These are phyloP conservation scores for Urocynchramus pylzowi DNA, from an alignment of 2,113 vertebrate species.

Conservation along the genomic window DNA sequence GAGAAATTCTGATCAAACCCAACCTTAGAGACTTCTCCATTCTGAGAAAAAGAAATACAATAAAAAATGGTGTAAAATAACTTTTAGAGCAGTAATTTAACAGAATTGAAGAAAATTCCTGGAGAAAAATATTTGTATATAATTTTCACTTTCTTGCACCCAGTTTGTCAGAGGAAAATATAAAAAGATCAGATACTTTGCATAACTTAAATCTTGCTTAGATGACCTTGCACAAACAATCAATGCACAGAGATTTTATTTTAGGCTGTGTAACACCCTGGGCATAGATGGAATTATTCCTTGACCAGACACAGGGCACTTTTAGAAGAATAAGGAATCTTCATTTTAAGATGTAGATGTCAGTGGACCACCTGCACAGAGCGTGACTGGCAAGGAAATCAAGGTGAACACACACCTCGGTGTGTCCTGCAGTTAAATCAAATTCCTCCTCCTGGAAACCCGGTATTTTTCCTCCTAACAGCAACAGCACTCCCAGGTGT, in stretches of 20 bases:
- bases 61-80: neutral
- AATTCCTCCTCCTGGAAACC: neutral
- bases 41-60: neutral
- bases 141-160: neutral
- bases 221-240: neutral
- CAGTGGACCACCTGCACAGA: neutral
- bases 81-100: neutral
- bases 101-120: neutral
- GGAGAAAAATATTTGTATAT: neutral
- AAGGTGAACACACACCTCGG: no score
- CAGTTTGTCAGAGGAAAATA: neutral
- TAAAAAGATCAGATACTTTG: neutral
- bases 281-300: neutral
- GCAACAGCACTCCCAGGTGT: neutral
- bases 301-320: neutral
- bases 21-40: neutral
- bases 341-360: neutral
- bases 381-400: fast-evolving
- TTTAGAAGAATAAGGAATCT: neutral
- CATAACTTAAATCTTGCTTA: neutral
- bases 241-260: neutral
- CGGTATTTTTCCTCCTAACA: fast-evolving
- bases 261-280: neutral
- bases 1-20: neutral
- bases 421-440: neutral